Percentiles rank a stretch among this genome's conserved stretches.
Conservation (phyloP, 2,113 vertebrate genomes). For the Antennarius striatus region DNA sequence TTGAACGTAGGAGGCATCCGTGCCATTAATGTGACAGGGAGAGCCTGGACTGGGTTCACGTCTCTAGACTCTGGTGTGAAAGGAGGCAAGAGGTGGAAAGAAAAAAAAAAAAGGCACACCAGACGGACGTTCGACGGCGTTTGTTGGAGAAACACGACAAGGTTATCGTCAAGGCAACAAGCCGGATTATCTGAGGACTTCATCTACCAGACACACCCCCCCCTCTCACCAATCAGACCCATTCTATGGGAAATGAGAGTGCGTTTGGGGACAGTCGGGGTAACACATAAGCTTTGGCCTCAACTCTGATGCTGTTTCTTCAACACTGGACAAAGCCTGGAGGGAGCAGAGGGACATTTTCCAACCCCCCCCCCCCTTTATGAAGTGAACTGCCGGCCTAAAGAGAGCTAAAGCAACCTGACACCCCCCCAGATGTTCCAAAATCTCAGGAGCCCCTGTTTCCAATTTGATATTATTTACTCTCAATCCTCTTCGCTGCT, state of each 20-base stretch:
- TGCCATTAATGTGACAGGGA: conserved; percentile 65
- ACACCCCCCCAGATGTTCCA: conserved; percentile 77
- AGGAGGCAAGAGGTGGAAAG: conserved; percentile 17
- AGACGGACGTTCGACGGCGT: conserved; percentile 18
- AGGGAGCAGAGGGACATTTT: conserved; percentile 54
- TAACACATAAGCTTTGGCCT: conserved; percentile 64
- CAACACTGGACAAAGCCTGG: conserved; percentile 45
- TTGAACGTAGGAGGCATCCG: conserved; percentile 48
- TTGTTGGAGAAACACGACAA: too few species aligned
- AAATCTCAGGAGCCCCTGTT: conserved; percentile 64
- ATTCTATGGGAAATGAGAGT: conserved; percentile 36
- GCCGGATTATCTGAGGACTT: conserved; percentile 30
- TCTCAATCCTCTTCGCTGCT: conserved; percentile 47
- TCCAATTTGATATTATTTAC: conserved; percentile 75
- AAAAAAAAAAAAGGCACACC: conserved; percentile 7
- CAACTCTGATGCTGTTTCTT: conserved; percentile 58
- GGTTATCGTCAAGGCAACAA: too few species aligned
- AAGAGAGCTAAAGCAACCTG: conserved; percentile 65
- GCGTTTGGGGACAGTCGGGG: conserved; percentile 47
- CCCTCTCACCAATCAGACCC: neutral
- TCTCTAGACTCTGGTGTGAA: conserved; percentile 42
- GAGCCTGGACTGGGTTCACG: conserved; percentile 51
- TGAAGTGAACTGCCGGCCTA: conserved; percentile 79
- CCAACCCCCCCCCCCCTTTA: conserved; percentile 50
- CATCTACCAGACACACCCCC: conserved; percentile 37